Conservation (phyloP, 2,797 vertebrate genomes). For the Cheirogaleus major region DNA sequence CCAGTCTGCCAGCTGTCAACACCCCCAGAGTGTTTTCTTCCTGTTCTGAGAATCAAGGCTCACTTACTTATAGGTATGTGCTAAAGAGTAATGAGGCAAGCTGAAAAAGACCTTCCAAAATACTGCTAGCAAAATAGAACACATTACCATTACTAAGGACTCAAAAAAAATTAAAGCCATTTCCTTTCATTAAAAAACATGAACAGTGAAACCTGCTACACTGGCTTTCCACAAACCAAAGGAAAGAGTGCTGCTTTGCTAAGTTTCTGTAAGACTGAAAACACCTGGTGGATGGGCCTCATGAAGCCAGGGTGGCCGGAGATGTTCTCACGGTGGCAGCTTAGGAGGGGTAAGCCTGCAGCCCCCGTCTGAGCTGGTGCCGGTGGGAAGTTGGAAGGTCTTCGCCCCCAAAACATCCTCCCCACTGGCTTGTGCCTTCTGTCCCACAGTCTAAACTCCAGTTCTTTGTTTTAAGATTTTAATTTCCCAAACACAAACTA, state of each 20-base stretch:
- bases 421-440: neutral
- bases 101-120: neutral
- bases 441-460: neutral
- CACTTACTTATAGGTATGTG: neutral
- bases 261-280: neutral
- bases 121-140: neutral
- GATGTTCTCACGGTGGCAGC: neutral
- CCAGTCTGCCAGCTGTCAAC: neutral
- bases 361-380: neutral
- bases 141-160: neutral
- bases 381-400: rapidly evolving
- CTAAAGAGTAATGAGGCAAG: neutral
- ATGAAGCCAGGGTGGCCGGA: no score
- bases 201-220: neutral
- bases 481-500: neutral
- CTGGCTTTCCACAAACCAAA: neutral
- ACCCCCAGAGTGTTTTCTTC: neutral
- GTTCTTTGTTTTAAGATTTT: neutral
- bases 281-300: neutral
- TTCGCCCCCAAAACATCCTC: neutral
- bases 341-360: no score
- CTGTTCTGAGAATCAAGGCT: neutral
- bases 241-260: neutral
- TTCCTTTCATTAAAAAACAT: neutral
- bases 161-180: neutral